Evolutionary conservation across 2,797 vertebrate genomes (phyloP).

Genomic region (Amblyraja radiata): DNA sequence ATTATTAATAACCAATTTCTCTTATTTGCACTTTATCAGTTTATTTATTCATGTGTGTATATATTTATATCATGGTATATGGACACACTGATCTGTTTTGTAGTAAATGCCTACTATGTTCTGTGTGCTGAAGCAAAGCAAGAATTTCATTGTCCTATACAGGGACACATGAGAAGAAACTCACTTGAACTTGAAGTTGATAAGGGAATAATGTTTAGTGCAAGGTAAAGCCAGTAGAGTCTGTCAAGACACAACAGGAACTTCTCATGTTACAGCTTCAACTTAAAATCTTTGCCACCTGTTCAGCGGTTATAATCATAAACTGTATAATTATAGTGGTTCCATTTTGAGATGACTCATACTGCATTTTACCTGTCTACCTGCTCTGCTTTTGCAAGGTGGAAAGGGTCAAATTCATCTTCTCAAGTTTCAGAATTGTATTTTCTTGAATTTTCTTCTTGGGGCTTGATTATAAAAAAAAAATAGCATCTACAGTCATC

Average conservation of each 20-base stretch:
- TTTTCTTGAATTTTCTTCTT: background rate
- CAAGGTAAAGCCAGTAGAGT: too few species aligned
- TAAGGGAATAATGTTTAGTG: too few species aligned
- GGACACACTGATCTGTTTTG: too few species aligned
- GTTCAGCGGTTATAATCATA: background rate
- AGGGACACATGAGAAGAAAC: too few species aligned
- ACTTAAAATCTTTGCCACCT: background rate
- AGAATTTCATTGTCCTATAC: too few species aligned
- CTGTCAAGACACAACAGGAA: background rate
- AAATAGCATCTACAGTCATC: background rate
- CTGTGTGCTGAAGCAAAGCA: too few species aligned
- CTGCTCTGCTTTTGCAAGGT: background rate
- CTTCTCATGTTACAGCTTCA: background rate
- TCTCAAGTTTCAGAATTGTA: background rate
- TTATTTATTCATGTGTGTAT: too few species aligned
- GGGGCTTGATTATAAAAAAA: background rate
- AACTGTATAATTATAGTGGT: background rate
- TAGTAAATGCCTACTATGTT: too few species aligned
- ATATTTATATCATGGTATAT: too few species aligned
- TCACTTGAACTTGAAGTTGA: too few species aligned
- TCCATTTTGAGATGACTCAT: background rate
- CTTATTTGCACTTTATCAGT: too few species aligned
- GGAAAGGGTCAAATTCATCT: background rate
- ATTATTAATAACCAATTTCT: too few species aligned
- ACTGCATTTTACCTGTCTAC: background rate